Conservation (phyloP, 2,113 vertebrate genomes). For the Natator depressus region DNA sequence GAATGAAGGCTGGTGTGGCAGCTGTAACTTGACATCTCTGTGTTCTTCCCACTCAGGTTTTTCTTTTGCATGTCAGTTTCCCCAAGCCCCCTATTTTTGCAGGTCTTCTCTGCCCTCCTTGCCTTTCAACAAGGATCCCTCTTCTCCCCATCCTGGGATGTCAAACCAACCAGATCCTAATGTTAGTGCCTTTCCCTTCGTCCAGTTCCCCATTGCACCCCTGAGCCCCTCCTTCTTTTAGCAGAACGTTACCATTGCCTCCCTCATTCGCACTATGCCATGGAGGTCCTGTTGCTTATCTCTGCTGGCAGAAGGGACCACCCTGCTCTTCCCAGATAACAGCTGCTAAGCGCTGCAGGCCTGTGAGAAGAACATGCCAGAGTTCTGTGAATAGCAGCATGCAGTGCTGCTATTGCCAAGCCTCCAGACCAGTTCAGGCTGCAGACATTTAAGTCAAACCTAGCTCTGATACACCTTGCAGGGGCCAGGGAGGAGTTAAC, state of each 20-base stretch:
- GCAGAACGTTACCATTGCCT: not conserved
- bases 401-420: not conserved
- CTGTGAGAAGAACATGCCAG: not conserved
- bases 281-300: not conserved
- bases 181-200: not conserved
- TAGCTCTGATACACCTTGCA: not conserved
- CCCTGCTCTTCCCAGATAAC: not conserved
- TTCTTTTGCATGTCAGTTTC: not conserved
- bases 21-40: not conserved
- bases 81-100: not conserved
- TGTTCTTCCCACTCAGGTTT: not conserved
- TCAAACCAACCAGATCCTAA: not conserved
- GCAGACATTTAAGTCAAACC: not conserved
- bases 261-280: not conserved
- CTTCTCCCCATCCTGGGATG: not conserved
- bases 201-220: too few species aligned
- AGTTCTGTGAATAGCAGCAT: not conserved
- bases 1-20: not conserved
- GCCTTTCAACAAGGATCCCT: not conserved
- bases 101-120: not conserved
- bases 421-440: not conserved
- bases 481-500: not conserved
- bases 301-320: not conserved
- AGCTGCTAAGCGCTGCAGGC: not conserved
- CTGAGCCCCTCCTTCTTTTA: not conserved